Base-by-base conservation (phyloP, 2,888 invertebrate species). In the Beris morrisii region DNA sequence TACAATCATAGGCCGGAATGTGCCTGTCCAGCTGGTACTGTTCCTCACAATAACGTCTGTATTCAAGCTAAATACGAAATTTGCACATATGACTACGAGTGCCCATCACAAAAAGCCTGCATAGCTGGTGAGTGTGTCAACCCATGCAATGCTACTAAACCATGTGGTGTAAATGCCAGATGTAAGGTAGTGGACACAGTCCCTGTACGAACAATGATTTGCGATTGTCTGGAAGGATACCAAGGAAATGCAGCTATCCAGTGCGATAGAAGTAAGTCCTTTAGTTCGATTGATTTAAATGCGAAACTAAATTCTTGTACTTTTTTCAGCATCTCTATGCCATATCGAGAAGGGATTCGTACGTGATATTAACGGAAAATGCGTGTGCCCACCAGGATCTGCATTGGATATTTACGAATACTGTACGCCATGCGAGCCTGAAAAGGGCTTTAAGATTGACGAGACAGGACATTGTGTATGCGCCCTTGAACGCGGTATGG, bases 181-280 rank as follows among this genome's bases (percentile, higher is more conserved):
- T 94, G 94, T 75, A 87, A 86, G 69, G 89, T 92, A 3, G 81
- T 91, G 43, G 90, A 94, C 75, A 93, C 94, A 0, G 82, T 87
- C 58, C 93, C 94, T 9, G 89, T 95, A 0, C 85, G 91, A 75
- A 94, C 94, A 7, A 91, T 95, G 90, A 87, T 92, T 69, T 95
- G 95, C 75, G 90, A 92, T 79, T 95, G 95, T 77, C 77, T 89
- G 53, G 89, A 91, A 44, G 94, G 93, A 69, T 93, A 89, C 77
- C 88, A 88, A 79, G 95, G 95, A 77, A 92, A 94, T 77, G 94
- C 95, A 22, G 88, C 92, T 7, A 84, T 90, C 9, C 88, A 89
- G 75, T 95, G 95, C 75, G 89, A 91, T 73, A 88, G 86, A 83
- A 85, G 93, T 88, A 84, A 86, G 86, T 85, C 66, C 4, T 38